Percentiles rank a stretch among this genome's conserved stretches.
Conservation (phyloP, 2,113 vertebrate genomes). For the Odontophorus gujanensis region DNA sequence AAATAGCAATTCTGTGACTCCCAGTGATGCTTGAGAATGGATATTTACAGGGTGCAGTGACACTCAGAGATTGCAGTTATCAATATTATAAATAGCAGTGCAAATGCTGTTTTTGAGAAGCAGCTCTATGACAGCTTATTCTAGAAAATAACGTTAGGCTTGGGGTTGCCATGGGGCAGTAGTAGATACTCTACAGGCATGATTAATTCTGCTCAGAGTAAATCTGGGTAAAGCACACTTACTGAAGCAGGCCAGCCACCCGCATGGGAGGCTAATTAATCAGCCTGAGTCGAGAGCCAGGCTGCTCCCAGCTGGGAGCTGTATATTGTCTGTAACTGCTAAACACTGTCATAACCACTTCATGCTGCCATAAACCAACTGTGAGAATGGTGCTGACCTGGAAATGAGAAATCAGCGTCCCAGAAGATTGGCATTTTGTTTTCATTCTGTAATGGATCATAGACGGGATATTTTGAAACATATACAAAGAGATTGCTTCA, state of each 20-base stretch:
- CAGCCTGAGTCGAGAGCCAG: slow-evolving; percentile 28
- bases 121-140: neutral
- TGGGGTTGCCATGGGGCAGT: neutral
- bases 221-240: neutral
- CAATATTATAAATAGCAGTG: neutral
- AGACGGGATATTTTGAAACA: neutral
- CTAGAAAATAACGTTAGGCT: neutral
- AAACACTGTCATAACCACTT: slow-evolving; percentile 48
- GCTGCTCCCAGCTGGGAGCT: slow-evolving; percentile 44
- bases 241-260: neutral
- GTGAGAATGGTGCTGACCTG: slow-evolving; percentile 31
- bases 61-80: neutral
- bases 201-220: neutral
- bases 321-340: slow-evolving; percentile 13
- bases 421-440: slow-evolving; percentile 51
- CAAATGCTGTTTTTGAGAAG: slow-evolving; percentile 37
- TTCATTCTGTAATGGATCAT: slow-evolving; percentile 20
- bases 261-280: neutral
- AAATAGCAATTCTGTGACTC: neutral
- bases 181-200: neutral
- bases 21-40: neutral
- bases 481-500: neutral
- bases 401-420: slow-evolving; percentile 36
- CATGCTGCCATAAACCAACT: slow-evolving; percentile 17
- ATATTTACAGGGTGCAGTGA: neutral